Percentiles rank a stretch among this genome's conserved stretches.
These are phyloP conservation scores for Pomacea maculata DNA, from an alignment of 1,140 invertebrate genomes.

Conservation along the genomic window DNA sequence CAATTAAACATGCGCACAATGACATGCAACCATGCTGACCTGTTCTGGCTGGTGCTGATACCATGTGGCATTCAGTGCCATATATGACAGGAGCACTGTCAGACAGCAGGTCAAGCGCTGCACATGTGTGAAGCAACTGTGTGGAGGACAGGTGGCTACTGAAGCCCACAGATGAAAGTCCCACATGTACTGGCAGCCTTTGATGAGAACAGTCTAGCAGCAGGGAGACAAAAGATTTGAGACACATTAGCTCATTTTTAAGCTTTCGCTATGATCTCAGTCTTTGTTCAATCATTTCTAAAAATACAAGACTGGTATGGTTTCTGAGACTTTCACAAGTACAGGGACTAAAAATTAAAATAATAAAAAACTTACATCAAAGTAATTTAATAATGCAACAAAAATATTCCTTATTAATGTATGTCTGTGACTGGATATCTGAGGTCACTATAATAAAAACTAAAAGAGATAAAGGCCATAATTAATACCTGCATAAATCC, in stretches of 20 bases:
- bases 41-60: slow-evolving; percentile 42
- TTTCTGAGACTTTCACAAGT: background rate
- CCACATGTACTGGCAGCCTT: slow-evolving; percentile 60
- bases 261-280: background rate
- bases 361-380: background rate
- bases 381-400: too few relatives aligned
- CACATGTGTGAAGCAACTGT: slow-evolving; percentile 61
- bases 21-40: slow-evolving; percentile 10
- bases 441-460: too few relatives aligned
- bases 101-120: slow-evolving; percentile 62
- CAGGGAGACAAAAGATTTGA: background rate
- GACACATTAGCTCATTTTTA: too few relatives aligned
- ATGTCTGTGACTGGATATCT: too few relatives aligned
- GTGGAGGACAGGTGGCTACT: slow-evolving; percentile 55
- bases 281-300: background rate
- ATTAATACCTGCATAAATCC: slow-evolving; percentile 54
- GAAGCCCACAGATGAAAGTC: slow-evolving; percentile 64
- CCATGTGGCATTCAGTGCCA: slow-evolving; percentile 64
- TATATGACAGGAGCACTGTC: slow-evolving; percentile 55
- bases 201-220: slow-evolving; percentile 56
- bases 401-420: too few relatives aligned
- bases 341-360: background rate
- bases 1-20: background rate
- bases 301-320: background rate
- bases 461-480: too few relatives aligned